A percentile compares a stretch with the other conserved stretches of the same genome.
Conservation (phyloP, 2,797 vertebrate species). For the Huso huso region DNA sequence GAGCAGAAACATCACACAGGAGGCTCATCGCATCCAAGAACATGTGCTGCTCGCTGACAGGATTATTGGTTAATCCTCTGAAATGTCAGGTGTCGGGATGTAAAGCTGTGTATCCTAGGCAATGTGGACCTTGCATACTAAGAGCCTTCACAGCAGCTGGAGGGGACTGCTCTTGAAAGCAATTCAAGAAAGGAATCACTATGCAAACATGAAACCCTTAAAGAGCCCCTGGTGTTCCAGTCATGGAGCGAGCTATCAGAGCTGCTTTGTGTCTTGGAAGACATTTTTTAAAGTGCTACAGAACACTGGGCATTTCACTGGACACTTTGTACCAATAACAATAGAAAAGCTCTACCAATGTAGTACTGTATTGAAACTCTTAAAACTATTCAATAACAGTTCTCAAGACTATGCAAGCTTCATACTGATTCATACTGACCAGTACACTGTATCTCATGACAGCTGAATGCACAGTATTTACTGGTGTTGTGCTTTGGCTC, state of each 20-base stretch:
- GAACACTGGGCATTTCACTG: too few relatives aligned
- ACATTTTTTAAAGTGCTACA: too few relatives aligned
- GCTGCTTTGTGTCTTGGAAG: too few relatives aligned
- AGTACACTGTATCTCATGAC: too few relatives aligned
- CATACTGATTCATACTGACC: too few relatives aligned
- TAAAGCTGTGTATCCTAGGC: constrained; percentile 14
- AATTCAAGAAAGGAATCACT: constrained; percentile 13
- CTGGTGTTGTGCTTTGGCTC: too few relatives aligned
- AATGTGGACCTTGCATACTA: constrained; percentile 9
- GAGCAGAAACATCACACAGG: constrained; percentile 1
- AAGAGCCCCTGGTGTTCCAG: background rate
- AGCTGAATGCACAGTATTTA: too few relatives aligned
- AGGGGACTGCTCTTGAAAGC: constrained; percentile 15
- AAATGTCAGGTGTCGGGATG: constrained; percentile 12
- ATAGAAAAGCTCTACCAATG: too few relatives aligned
- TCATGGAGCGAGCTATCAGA: too few relatives aligned
- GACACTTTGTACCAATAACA: too few relatives aligned
- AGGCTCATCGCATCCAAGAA: background rate
- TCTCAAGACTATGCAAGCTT: too few relatives aligned
- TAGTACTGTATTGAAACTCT: background rate
- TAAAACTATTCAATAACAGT: background rate
- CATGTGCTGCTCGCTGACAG: constrained; percentile 1
- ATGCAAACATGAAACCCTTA: constrained; percentile 7
- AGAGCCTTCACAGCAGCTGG: constrained; percentile 1
- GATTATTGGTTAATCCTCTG: constrained; percentile 12